Conservation (phyloP, 2,888 invertebrate genomes). For the Plagodis pulveraria region DNA sequence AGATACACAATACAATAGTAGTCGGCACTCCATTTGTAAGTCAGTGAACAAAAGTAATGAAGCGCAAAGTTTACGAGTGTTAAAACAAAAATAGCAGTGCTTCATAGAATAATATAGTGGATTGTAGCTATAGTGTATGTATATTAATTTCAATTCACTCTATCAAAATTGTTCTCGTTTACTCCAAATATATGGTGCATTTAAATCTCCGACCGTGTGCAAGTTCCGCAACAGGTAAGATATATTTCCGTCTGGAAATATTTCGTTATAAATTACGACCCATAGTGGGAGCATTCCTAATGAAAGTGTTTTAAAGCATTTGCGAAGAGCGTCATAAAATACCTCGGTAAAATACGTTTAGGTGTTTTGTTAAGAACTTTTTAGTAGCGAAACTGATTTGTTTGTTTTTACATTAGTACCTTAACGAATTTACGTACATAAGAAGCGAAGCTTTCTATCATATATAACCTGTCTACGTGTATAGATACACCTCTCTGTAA, state of each 20-base stretch:
- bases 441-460: too few relatives aligned
- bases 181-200: slow-evolving; percentile 42
- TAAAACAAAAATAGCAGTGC: slow-evolving; percentile 5
- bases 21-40: neutral
- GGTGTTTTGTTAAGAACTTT: slow-evolving; percentile 18
- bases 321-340: slow-evolving; percentile 33
- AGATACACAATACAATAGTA: too few relatives aligned
- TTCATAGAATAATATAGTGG: slow-evolving; percentile 4
- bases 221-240: slow-evolving; percentile 48
- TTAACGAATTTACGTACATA: too few relatives aligned
- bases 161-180: slow-evolving; percentile 20
- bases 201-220: slow-evolving; percentile 42
- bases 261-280: slow-evolving; percentile 49
- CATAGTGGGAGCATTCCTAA: slow-evolving; percentile 44
- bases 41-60: slow-evolving; percentile 2
- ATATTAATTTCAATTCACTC: slow-evolving; percentile 17
- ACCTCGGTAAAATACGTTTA: slow-evolving; percentile 13
- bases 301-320: slow-evolving; percentile 45
- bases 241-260: slow-evolving; percentile 44
- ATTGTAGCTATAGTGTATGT: slow-evolving; percentile 6
- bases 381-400: slow-evolving; percentile 8
- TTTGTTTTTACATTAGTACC: neutral
- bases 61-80: slow-evolving; percentile 3
- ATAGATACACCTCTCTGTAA: too few relatives aligned
- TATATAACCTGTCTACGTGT: too few relatives aligned